Evolutionary conservation across 2,888 invertebrate species (phyloP).

Genomic region (Caenorhabditis wallacei): DNA sequence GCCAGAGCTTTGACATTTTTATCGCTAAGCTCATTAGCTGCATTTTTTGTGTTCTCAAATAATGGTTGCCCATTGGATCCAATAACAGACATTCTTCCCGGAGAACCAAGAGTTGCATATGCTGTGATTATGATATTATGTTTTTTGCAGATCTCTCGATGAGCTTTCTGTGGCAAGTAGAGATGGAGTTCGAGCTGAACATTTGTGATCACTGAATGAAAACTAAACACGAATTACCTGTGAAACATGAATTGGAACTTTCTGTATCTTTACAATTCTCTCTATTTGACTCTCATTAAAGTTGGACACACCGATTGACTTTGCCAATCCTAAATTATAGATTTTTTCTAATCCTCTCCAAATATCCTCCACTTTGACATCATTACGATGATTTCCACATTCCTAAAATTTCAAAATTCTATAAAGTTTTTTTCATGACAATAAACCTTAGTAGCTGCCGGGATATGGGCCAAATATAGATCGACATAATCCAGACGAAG

Average conservation of each 20-base stretch:
- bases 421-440: no score
- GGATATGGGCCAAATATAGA: constrained; percentile 89
- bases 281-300: constrained; percentile 89
- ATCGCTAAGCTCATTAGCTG: constrained; percentile 53
- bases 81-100: constrained; percentile 70
- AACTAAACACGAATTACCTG: constrained; percentile 13
- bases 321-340: constrained; percentile 88
- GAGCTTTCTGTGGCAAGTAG: constrained; percentile 88
- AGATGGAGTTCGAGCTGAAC: constrained; percentile 89
- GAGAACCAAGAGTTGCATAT: constrained; percentile 83
- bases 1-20: constrained; percentile 51
- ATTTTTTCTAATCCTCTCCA: constrained; percentile 83
- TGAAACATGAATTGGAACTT: constrained; percentile 63
- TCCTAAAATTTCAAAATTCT: constrained; percentile 8
- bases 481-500: constrained; percentile 88
- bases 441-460: constrained; percentile 42
- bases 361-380: constrained; percentile 69
- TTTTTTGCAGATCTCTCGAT: constrained; percentile 86
- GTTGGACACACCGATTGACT: constrained; percentile 91
- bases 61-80: constrained; percentile 30
- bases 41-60: constrained; percentile 47
- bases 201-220: neutral
- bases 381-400: constrained; percentile 26
- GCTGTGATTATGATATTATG: constrained; percentile 86
- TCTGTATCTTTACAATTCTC: constrained; percentile 84